Conservation (phyloP, 2,797 vertebrate species). For the Peromyscus nudipes region DNA sequence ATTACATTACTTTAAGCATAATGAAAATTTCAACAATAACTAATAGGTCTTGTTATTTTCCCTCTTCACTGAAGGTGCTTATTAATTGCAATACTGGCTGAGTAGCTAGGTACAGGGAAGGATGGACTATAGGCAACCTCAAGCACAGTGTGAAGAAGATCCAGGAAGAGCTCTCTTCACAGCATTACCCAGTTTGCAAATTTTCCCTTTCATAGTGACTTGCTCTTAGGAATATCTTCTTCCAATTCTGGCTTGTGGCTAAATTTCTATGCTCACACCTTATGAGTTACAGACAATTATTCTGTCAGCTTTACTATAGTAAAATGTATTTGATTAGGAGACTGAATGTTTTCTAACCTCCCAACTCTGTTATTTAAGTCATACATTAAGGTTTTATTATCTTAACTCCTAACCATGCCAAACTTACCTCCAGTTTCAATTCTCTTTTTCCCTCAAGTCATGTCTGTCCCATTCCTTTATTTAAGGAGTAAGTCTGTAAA, state of each 20-base stretch:
- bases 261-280: conserved; percentile 37
- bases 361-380: conserved; percentile 61
- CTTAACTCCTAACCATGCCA: conserved; percentile 31
- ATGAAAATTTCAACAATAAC: conserved; percentile 67
- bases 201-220: neutral
- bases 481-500: conserved; percentile 52
- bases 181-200: neutral
- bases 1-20: conserved; percentile 34
- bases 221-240: conserved; percentile 16
- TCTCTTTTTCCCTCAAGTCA: neutral
- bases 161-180: neutral
- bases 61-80: conserved; percentile 24
- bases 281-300: conserved; percentile 59
- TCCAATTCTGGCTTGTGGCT: neutral
- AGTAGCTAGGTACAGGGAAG: neutral
- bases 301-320: conserved; percentile 32
- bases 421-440: conserved; percentile 55
- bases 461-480: conserved; percentile 15
- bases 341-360: conserved; percentile 34
- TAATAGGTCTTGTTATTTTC: conserved; percentile 43
- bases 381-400: conserved; percentile 60
- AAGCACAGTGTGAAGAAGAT: neutral
- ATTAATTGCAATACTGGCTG: neutral
- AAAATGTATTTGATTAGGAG: conserved; percentile 64
- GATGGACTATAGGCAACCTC: neutral